These are phyloP conservation scores for Sacculina carcini DNA, from an alignment of 2,888 invertebrate genomes.

Conservation along the genomic window DNA sequence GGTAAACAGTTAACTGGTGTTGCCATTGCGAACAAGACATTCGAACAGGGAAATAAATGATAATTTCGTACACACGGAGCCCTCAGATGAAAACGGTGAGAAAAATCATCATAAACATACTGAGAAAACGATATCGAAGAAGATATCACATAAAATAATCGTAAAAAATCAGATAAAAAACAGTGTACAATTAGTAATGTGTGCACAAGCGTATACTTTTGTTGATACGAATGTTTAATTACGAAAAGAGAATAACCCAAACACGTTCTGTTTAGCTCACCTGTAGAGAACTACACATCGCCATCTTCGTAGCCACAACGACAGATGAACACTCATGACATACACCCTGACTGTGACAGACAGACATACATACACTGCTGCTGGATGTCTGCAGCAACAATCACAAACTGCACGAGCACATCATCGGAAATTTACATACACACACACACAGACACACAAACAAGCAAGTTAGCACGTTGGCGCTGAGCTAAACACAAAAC, in stretches of 20 bases:
- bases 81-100: background rate
- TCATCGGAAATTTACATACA: background rate
- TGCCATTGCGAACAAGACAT: too few species aligned
- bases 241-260: too few species aligned
- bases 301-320: too few species aligned
- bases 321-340: too few species aligned
- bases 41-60: background rate
- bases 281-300: too few species aligned
- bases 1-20: too few species aligned
- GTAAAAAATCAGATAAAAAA: background rate
- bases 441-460: background rate
- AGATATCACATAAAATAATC: background rate
- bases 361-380: too few species aligned
- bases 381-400: too few species aligned
- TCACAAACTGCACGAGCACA: background rate
- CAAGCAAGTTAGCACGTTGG: conserved; percentile 1
- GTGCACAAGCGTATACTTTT: background rate
- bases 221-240: background rate
- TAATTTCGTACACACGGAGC: background rate
- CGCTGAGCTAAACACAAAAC: conserved; percentile 3
- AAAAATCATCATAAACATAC: background rate
- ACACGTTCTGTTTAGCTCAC: too few species aligned
- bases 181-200: background rate
- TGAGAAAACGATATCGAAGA: background rate
- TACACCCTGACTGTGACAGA: too few species aligned